These are phyloP conservation scores for Amphipyra tragopoginis DNA, from an alignment of 2,888 invertebrate genomes.

Conservation along the genomic window DNA sequence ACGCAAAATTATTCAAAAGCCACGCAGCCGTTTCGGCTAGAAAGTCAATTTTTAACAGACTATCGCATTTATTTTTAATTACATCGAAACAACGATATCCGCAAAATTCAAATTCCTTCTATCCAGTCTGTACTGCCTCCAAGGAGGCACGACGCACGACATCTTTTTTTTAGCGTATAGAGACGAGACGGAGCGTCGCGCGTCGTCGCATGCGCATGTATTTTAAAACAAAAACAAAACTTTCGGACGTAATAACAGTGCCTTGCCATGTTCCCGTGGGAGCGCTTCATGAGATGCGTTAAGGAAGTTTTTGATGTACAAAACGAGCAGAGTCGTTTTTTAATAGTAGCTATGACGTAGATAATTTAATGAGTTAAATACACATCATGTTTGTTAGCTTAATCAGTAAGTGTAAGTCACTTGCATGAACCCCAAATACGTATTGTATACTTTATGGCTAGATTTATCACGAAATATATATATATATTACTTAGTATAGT, in stretches of 20 bases:
- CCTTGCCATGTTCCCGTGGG: slow-evolving; percentile 46
- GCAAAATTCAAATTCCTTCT: background rate
- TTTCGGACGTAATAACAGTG: slow-evolving; percentile 8
- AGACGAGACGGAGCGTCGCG: slow-evolving; percentile 15
- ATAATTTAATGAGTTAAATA: no score
- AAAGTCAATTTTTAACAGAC: no score
- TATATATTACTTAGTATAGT: no score
- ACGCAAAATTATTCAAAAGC: no score
- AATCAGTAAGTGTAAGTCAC: no score
- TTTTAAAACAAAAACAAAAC: slow-evolving; percentile 41
- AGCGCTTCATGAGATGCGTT: slow-evolving; percentile 3
- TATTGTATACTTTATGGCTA: no score
- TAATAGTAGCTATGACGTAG: slow-evolving; percentile 16
- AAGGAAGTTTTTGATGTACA: slow-evolving; percentile 9
- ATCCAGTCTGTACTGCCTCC: background rate
- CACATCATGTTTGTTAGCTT: background rate
- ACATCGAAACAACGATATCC: background rate
- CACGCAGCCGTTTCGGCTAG: no score
- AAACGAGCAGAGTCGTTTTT: background rate
- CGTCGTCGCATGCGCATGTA: slow-evolving; percentile 31
- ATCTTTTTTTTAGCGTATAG: slow-evolving; percentile 12
- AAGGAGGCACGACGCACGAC: slow-evolving; percentile 8
- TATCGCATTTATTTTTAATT: background rate
- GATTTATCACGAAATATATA: no score
- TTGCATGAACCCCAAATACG: no score